Percentiles rank a stretch among this genome's conserved stretches.
phyloP scores from a whole-genome alignment of 2,888 invertebrate species.

The Eupithecia subumbrata region DNA sequence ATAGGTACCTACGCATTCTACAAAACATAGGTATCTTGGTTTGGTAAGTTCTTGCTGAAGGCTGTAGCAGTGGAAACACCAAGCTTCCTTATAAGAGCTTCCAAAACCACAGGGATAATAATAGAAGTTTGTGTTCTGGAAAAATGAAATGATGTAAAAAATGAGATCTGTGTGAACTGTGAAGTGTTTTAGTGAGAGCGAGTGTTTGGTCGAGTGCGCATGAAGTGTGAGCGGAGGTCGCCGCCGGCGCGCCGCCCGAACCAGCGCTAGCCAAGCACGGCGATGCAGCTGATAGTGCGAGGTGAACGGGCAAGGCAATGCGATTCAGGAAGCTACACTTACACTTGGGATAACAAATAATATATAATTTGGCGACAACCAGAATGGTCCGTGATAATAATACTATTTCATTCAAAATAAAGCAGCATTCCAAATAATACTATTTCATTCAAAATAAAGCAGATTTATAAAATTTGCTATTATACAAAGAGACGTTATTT shows the following conservation, averaged over 20 bases:
- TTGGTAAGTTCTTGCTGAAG: neutral
- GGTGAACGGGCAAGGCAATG: slow-evolving; percentile 1
- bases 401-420: neutral
- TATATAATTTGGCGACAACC: neutral
- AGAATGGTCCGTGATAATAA: neutral
- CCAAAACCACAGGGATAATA: neutral
- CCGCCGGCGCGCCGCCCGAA: slow-evolving; percentile 17
- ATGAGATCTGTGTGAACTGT: neutral
- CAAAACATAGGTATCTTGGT: neutral
- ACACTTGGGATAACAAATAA: neutral
- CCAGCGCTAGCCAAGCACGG: neutral
- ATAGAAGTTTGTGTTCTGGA: neutral
- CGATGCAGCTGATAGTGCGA: neutral
- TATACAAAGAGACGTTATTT: neutral
- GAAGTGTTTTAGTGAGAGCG: neutral
- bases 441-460: neutral
- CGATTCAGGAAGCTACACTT: neutral
- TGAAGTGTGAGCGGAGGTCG: slow-evolving; percentile 25
- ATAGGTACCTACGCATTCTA: neutral
- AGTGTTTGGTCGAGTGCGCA: slow-evolving; percentile 20
- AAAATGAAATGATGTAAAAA: neutral
- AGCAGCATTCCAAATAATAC: neutral
- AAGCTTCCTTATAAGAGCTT: neutral
- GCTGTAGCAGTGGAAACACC: neutral
- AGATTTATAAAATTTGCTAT: neutral